These are phyloP conservation scores for Nasonia longicornis DNA, from an alignment of 1,140 invertebrate genomes.

Conservation along the genomic window DNA sequence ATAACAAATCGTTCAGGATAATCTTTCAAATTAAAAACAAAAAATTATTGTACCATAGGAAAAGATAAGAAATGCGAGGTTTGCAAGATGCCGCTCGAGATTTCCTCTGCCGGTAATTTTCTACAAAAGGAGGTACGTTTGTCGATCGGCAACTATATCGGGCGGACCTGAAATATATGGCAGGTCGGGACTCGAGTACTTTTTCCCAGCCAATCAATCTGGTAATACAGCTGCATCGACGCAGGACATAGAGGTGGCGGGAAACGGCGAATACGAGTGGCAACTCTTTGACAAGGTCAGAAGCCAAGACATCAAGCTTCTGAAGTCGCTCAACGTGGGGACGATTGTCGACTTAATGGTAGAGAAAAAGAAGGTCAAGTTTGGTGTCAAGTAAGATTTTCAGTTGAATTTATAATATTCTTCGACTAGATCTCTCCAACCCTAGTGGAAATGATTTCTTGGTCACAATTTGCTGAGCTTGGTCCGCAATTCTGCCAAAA, in stretches of 20 bases:
- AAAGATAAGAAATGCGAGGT: constrained; percentile 74
- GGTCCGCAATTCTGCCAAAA: no score
- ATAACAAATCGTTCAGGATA: neutral
- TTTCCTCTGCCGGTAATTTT: constrained; percentile 86
- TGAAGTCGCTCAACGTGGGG: constrained; percentile 80
- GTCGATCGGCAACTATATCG: constrained; percentile 78
- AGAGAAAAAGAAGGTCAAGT: constrained; percentile 90
- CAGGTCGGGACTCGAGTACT: constrained; percentile 73
- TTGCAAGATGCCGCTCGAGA: constrained; percentile 78
- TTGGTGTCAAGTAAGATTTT: constrained; percentile 80
- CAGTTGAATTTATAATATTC: constrained; percentile 32
- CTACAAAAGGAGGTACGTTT: constrained; percentile 81
- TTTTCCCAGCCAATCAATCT: constrained; percentile 64
- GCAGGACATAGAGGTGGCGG: constrained; percentile 51
- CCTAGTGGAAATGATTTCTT: no score
- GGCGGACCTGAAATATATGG: constrained; percentile 83
- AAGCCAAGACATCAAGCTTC: constrained; percentile 79
- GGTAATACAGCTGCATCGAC: constrained; percentile 34
- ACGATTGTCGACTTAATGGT: constrained; percentile 90
- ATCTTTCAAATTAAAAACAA: neutral
- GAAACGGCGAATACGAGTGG: constrained; percentile 67
- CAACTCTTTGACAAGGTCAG: constrained; percentile 77
- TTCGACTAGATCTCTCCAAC: constrained; percentile 13
- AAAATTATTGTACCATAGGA: constrained; percentile 58
- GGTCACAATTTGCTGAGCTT: no score